Percentiles rank a stretch among this genome's conserved stretches.
Evolutionary conservation across 2,113 vertebrate species (phyloP).

Genomic region (Tragelaphus buxtoni): DNA sequence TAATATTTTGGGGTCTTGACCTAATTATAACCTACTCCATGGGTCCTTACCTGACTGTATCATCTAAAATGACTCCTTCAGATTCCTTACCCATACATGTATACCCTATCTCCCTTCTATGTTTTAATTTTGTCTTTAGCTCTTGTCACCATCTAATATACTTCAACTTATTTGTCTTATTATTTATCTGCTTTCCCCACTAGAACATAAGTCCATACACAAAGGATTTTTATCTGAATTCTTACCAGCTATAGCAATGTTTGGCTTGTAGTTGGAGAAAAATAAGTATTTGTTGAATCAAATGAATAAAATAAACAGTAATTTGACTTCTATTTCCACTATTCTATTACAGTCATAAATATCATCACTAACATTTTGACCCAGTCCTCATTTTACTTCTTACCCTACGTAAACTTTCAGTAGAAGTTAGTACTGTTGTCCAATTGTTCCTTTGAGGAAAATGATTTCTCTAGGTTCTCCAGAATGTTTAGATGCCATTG

Average conservation of each 20-base stretch:
- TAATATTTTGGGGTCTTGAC: background rate
- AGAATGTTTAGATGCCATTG: background rate
- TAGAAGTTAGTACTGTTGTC: background rate
- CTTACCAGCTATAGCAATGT: background rate
- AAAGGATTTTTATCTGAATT: background rate
- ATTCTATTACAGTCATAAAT: background rate
- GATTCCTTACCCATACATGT: background rate
- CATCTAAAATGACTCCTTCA: background rate
- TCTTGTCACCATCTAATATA: background rate
- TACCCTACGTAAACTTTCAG: background rate
- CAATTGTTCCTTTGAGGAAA: background rate
- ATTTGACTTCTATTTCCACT: background rate
- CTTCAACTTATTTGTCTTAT: background rate
- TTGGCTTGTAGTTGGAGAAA: background rate
- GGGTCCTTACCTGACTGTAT: background rate
- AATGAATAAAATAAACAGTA: background rate
- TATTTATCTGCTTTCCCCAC: background rate
- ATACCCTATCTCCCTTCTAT: background rate
- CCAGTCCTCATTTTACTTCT: background rate
- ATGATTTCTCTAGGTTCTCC: background rate
- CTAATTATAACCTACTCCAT: background rate
- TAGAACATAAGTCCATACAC: background rate
- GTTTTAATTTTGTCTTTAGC: slow-evolving; percentile 30
- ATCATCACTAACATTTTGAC: background rate
- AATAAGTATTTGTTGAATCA: slow-evolving; percentile 24